These are phyloP conservation scores for Acrossocheilus fasciatus DNA, from an alignment of 2,797 vertebrate genomes.

Conservation along the genomic window DNA sequence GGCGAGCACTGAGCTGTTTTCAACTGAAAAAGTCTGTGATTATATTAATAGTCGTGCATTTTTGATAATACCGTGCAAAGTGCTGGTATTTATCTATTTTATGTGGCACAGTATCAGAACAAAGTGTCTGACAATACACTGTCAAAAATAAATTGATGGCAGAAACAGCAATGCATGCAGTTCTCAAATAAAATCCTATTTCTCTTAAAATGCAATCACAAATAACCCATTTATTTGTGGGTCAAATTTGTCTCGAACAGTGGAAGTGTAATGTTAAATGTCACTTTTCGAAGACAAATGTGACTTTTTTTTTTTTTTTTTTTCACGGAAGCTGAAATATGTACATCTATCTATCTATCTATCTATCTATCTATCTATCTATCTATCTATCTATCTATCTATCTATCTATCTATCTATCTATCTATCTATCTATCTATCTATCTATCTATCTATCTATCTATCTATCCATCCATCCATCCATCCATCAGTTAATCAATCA, in stretches of 20 bases:
- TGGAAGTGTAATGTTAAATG: background rate
- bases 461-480: accelerated
- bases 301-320: background rate
- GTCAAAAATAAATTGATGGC: background rate
- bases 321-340: background rate
- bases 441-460: background rate
- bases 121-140: background rate
- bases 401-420: background rate
- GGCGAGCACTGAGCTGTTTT: background rate
- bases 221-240: background rate
- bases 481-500: background rate
- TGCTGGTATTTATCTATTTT: too few relatives aligned
- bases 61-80: background rate
- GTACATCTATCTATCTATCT: background rate
- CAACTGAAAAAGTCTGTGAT: background rate
- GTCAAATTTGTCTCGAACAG: background rate
- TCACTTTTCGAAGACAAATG: background rate
- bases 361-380: too few relatives aligned
- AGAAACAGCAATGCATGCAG: background rate
- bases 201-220: background rate
- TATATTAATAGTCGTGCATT: background rate
- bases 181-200: background rate
- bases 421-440: too few relatives aligned
- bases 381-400: too few relatives aligned
- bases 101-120: background rate